Evolutionary conservation across 2,113 vertebrate genomes (phyloP).

Genomic region (Ammodytes marinus): DNA sequence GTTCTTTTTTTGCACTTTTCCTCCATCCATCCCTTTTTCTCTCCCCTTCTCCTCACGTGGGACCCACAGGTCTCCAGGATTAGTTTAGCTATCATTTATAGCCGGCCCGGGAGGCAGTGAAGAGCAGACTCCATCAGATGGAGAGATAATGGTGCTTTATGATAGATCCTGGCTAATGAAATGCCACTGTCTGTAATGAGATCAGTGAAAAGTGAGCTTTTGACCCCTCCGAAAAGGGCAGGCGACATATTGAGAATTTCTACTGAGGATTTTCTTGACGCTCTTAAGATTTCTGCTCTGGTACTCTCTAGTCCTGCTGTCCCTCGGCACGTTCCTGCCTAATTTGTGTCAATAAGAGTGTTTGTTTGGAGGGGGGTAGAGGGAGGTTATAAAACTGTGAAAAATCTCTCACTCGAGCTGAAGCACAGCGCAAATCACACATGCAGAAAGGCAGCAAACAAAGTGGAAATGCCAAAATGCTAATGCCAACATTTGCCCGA

Average conservation of each 20-base stretch:
- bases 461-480: constrained; percentile 87
- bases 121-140: constrained; percentile 76
- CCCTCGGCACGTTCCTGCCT: background rate
- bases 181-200: constrained; percentile 83
- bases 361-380: background rate
- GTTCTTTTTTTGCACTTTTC: constrained; percentile 1
- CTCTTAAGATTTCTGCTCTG: constrained; percentile 36
- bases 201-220: constrained; percentile 83
- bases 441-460: constrained; percentile 64
- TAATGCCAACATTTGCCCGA: constrained; percentile 87
- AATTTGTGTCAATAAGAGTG: constrained; percentile 7
- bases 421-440: constrained; percentile 36
- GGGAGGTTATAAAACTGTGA: background rate
- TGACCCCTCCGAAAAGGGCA: constrained; percentile 73
- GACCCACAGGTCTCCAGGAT: constrained; percentile 63
- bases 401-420: constrained; percentile 29
- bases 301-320: constrained; percentile 5
- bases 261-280: constrained; percentile 51
- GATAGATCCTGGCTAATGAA: constrained; percentile 80
- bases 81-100: constrained; percentile 80
- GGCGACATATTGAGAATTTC: constrained; percentile 64
- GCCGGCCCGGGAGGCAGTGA: constrained; percentile 76
- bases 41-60: constrained; percentile 21
- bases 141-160: constrained; percentile 80
- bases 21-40: background rate